Evolutionary conservation across 2,113 vertebrate genomes (phyloP).

Genomic region (Thalassoma bifasciatum): DNA sequence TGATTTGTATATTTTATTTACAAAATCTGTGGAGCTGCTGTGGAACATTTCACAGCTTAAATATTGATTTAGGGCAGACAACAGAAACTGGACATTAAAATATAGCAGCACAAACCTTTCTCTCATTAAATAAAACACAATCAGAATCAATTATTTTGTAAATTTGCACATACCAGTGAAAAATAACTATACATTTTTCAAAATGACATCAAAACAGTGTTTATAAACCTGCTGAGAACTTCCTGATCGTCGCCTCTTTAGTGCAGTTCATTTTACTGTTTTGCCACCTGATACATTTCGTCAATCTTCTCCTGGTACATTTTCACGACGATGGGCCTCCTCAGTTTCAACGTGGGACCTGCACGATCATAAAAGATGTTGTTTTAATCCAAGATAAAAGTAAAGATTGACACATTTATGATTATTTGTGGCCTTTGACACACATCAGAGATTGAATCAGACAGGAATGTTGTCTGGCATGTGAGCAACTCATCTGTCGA

Average conservation of each 20-base stretch:
- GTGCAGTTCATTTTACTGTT: slow-evolving; percentile 19
- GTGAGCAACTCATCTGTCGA: neutral
- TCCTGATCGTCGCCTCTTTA: neutral
- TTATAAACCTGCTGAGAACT: neutral
- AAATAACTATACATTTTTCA: slow-evolving; percentile 1
- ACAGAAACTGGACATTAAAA: slow-evolving; percentile 3
- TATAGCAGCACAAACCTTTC: slow-evolving; percentile 25
- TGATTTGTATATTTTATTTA: slow-evolving; percentile 46
- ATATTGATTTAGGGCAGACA: slow-evolving; percentile 19
- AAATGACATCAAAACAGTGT: neutral
- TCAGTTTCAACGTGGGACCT: slow-evolving; percentile 87
- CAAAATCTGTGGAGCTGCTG: slow-evolving; percentile 44
- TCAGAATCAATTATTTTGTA: neutral
- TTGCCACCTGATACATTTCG: slow-evolving; percentile 71
- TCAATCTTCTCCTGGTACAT: slow-evolving; percentile 83
- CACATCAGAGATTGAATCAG: neutral
- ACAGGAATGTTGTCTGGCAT: slow-evolving; percentile 16
- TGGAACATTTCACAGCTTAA: slow-evolving; percentile 44
- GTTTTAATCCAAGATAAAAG: neutral
- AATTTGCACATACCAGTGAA: slow-evolving; percentile 20
- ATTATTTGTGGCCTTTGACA: neutral
- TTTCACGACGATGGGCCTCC: slow-evolving; percentile 81
- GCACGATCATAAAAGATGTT: slow-evolving; percentile 10
- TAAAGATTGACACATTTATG: neutral
- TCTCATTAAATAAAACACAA: slow-evolving; percentile 19